These are phyloP conservation scores for Leptopilina syphax DNA, from an alignment of 2,888 invertebrate species.

Conservation along the genomic window DNA sequence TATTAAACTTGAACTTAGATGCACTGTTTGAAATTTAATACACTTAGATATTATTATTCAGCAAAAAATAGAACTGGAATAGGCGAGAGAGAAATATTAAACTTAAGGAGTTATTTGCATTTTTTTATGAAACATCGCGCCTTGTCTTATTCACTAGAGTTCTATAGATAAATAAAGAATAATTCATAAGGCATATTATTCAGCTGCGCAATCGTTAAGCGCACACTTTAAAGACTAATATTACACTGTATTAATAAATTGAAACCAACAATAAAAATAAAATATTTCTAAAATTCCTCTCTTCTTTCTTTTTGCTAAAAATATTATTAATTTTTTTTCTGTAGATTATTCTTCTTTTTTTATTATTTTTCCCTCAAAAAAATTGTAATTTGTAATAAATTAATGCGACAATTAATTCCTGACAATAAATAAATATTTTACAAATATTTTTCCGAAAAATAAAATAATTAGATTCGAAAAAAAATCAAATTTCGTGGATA, in stretches of 20 bases:
- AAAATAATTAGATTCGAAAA: too few species aligned
- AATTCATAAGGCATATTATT: conserved; percentile 20
- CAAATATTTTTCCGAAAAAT: too few species aligned
- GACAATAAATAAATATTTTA: too few species aligned
- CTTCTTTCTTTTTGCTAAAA: background rate
- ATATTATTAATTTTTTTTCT: too few species aligned
- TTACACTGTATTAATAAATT: background rate
- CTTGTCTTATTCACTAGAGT: background rate
- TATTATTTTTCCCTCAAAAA: too few species aligned
- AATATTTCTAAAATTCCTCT: background rate
- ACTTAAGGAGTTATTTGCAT: conserved; percentile 20
- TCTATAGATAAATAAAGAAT: background rate
- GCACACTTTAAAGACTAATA: background rate
- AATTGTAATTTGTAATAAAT: too few species aligned
- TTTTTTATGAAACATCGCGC: conserved; percentile 2
- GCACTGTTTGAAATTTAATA: conserved; percentile 17
- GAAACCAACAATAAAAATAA: background rate
- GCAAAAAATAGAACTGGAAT: background rate
- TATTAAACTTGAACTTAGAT: conserved; percentile 22
- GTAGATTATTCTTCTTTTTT: too few species aligned
- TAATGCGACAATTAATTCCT: too few species aligned
- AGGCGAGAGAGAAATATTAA: conserved; percentile 17
- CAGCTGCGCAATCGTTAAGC: conserved; percentile 26
- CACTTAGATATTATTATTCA: background rate
- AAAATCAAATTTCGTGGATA: too few species aligned